Conservation (phyloP, 2,888 invertebrate genomes). For the Ophion obscuratus region DNA sequence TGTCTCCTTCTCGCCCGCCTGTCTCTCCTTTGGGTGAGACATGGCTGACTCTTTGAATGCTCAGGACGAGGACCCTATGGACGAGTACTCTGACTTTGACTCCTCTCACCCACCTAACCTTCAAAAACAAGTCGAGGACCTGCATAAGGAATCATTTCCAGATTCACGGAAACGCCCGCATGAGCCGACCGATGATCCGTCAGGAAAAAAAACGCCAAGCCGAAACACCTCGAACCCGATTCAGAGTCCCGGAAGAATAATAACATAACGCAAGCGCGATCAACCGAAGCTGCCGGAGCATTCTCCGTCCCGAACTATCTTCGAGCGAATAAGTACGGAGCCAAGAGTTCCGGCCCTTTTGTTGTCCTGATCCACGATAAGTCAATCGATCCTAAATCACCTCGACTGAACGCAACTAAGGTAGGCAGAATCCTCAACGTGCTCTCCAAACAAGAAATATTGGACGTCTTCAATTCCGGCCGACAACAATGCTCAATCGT, state of each 20-base stretch:
- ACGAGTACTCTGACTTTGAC: neutral
- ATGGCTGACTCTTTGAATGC: neutral
- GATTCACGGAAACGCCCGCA: neutral
- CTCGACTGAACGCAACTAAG: neutral
- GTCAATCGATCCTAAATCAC: neutral
- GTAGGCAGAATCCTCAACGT: neutral
- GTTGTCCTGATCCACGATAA: neutral
- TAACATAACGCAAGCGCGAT: too few species aligned
- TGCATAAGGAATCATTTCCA: constrained; percentile 9
- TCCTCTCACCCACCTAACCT: neutral
- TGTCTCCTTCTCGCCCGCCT: neutral
- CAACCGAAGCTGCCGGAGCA: too few species aligned
- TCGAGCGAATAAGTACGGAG: neutral
- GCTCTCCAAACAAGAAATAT: neutral
- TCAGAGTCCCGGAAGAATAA: neutral
- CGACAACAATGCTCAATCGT: constrained; percentile 18
- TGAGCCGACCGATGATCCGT: neutral
- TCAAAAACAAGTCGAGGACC: neutral
- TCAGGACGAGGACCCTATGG: neutral
- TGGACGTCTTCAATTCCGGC: neutral
- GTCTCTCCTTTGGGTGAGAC: constrained; percentile 19
- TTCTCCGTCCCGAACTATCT: neutral
- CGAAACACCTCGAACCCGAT: neutral
- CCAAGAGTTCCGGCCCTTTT: constrained; percentile 2
- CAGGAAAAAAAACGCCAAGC: neutral